Evolutionary conservation across 2,113 vertebrate species (phyloP).

Genomic region (Gallinago undulata): DNA sequence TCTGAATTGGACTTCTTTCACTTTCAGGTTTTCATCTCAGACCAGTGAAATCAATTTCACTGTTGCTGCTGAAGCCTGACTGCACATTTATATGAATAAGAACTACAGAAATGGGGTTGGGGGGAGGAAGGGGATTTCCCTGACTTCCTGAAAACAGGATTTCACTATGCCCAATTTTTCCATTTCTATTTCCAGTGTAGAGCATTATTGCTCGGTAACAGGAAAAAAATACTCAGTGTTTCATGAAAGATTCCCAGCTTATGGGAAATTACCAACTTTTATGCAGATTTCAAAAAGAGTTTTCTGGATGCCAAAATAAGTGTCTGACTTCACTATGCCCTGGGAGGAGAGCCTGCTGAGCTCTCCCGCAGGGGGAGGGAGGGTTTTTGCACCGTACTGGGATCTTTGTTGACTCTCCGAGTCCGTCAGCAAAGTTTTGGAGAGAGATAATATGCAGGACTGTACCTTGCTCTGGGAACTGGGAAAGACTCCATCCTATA

Average conservation of each 20-base stretch:
- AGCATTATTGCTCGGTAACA: not conserved
- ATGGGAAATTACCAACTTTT: not conserved
- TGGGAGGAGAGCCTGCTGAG: conserved; percentile 7
- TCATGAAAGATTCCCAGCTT: not conserved
- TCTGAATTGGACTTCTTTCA: not conserved
- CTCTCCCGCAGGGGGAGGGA: not conserved
- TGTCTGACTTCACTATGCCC: conserved; percentile 26
- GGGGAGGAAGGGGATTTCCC: not conserved
- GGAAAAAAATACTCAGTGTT: not conserved
- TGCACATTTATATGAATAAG: not conserved
- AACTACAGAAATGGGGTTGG: not conserved
- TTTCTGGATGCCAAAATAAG: conserved; percentile 45
- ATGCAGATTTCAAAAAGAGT: not conserved
- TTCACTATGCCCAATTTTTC: not conserved
- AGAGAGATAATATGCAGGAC: not conserved
- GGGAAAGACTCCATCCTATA: not conserved
- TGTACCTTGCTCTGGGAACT: conserved; percentile 6
- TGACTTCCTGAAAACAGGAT: not conserved
- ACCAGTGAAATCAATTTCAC: not conserved
- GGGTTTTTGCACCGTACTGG: not conserved
- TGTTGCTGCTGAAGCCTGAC: not conserved
- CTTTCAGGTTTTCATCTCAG: not conserved
- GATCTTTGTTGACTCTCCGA: not conserved
- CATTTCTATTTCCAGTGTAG: not conserved
- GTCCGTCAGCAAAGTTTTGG: not conserved